Base-by-base conservation (phyloP, 2,888 invertebrate genomes). In the Troides aeacus region DNA sequence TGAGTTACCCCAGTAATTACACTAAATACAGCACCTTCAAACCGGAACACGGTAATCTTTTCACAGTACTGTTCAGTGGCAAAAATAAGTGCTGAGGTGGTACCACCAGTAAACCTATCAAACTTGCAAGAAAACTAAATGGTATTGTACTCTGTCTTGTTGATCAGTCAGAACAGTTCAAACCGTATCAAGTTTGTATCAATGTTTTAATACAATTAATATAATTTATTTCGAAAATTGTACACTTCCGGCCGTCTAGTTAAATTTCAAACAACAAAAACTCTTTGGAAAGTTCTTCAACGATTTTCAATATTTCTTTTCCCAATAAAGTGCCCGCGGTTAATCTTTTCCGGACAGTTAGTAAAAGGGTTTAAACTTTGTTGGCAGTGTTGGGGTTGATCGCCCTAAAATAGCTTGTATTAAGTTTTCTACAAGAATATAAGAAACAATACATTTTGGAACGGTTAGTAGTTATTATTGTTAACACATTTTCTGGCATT, bases 261-360 rank as follows among this genome's bases (percentile, higher is more conserved):
- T 18, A 18, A 53, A 53, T 18, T 53, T 53, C 53, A n/a, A 53
- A 53, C 53, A 53, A 53, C n/a, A 53, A 53, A 53, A 53, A 53
- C 53, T 17, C 39, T 53, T 53, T n/a, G 53, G 53, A n/a, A 6
- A 53, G 15, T 53, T 53, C 53, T 5, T n/a, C 18, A 36, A 60
- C 36, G 30, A 60, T 60, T 60, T 60, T 24, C 36, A 36, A 60
- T 60, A 60, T 30, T 36, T 60, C 36, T 60, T 60, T 36, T n/a
- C 18, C 36, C 24, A 5, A 30, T 17, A 36, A 60, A 60, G 10
- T 36, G 60, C 60, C 60, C 36, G 60, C 60, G 60, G 36, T 60
- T 12, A 39, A 39, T 60, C 60, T 60, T 60, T 60, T 24, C 21
- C 60, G 24, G 24, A 59, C 59, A 59, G 30, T 59, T 30, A 24